Conservation (phyloP, 2,888 invertebrate species). For the Spodoptera exigua region DNA sequence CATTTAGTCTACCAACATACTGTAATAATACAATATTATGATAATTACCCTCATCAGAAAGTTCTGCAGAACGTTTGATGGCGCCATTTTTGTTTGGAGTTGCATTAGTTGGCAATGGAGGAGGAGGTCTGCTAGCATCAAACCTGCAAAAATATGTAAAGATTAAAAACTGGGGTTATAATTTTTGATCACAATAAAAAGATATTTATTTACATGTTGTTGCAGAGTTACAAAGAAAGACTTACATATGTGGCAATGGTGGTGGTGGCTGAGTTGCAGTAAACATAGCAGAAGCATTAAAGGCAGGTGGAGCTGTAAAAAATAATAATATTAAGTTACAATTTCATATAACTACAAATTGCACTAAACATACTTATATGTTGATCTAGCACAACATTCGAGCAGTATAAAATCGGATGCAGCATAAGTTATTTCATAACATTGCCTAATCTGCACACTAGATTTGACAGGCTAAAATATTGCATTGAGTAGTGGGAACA, state of each 20-base stretch:
- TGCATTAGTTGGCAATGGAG: conserved; percentile 61
- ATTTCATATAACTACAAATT: too few species aligned
- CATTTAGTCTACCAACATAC: conserved; percentile 2
- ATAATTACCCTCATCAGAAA: conserved; percentile 66
- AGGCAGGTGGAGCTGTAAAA: conserved; percentile 55
- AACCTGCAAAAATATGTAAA: conserved; percentile 62
- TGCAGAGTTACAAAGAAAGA: conserved; percentile 1
- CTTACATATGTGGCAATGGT: conserved; percentile 50
- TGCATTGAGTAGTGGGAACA: too few species aligned
- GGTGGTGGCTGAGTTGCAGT: conserved; percentile 56
- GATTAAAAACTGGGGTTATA: too few species aligned
- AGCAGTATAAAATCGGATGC: too few species aligned
- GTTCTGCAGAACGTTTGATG: conserved; percentile 62
- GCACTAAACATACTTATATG: too few species aligned
- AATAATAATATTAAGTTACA: too few species aligned
- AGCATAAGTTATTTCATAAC: too few species aligned
- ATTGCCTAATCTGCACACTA: too few species aligned
- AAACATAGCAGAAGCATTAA: conserved; percentile 36
- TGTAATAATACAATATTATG: background rate
- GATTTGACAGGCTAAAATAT: too few species aligned
- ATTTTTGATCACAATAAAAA: too few species aligned
- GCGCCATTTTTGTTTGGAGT: conserved; percentile 44
- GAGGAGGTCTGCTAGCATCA: conserved; percentile 77
- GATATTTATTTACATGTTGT: background rate
- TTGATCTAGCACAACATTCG: too few species aligned